Evolutionary conservation across 2,113 vertebrate genomes (phyloP), one percentile per base, ranked within the genome.

Genomic region (Pelecanoides urinatrix): DNA sequence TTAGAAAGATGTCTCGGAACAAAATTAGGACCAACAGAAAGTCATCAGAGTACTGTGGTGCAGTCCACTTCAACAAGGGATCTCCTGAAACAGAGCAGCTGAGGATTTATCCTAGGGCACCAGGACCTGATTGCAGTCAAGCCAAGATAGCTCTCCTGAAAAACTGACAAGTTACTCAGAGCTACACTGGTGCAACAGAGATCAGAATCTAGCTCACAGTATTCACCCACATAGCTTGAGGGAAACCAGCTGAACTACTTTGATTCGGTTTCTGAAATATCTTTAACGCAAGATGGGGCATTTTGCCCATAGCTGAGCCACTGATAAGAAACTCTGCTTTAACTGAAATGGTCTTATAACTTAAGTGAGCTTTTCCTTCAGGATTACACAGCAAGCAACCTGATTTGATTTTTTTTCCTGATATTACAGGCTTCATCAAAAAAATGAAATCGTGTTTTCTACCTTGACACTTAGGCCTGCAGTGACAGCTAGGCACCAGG

Each of bases 281-380:
- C 82, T 92, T 96, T 89, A 88, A 79, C 72, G 66, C 38, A 83
- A 87, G 73, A 83, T 27, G 79, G 81, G 62, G 67, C 65, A 80
- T 86, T 94, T 92, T 92, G 91, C 81, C 85, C 72, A 73, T 32
- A 94, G 75, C 72, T 89, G 63, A 92, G 61, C 42, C 59, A 68
- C 40, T 49, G 95, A 96, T 95, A 96, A 96, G 88, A 91, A 93
- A 83, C 13, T 17, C 34, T 49, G 77, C 49, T 87, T 94, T 94
- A 90, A 55, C 90, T 70, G 68, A 90, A 97, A 94, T 70, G 63
- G 47, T 61, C 73, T 88, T 89, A 52, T 55, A 93, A 92, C 74
- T 83, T 91, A 53, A 96, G 94, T 94, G 66, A 91, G 71, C 50
- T 94, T 91, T 92, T 85, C 78, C 84, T 91, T 42, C 53, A 94